phyloP scores from a whole-genome alignment of 2,797 vertebrate genomes.

The Momotus momota region DNA sequence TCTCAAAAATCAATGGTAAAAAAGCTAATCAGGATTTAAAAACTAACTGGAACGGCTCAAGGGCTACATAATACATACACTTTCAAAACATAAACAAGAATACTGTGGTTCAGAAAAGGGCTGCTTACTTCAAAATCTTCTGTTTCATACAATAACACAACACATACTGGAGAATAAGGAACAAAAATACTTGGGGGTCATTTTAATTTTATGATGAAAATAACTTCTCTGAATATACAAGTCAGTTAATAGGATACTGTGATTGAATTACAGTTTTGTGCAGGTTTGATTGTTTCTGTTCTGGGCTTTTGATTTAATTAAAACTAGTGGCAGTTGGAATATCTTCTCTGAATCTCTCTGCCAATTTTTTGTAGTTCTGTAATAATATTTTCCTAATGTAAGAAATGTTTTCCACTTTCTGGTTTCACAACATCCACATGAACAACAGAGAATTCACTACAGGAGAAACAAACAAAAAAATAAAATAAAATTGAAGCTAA shows the following conservation, averaged over 20 bases:
- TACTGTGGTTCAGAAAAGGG: background rate
- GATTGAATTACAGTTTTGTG: background rate
- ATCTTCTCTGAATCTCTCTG: background rate
- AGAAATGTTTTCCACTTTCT: background rate
- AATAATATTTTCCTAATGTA: constrained; percentile 16
- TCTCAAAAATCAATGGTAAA: background rate
- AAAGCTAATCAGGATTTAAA: constrained; percentile 10
- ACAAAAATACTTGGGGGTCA: background rate
- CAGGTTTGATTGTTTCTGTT: background rate
- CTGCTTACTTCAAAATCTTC: background rate
- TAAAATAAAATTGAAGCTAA: background rate
- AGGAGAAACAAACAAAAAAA: background rate
- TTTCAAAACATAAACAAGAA: constrained; percentile 8
- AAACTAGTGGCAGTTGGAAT: constrained; percentile 33
- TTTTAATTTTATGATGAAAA: constrained; percentile 29
- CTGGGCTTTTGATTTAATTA: constrained; percentile 39
- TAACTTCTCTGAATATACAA: background rate
- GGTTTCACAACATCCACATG: background rate
- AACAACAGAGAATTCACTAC: background rate
- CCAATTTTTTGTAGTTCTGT: constrained; percentile 8
- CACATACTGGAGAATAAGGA: background rate
- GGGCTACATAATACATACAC: background rate
- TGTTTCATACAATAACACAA: background rate
- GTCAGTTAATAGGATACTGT: background rate
- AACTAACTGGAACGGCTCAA: background rate